Evolutionary conservation across 1,140 invertebrate species (phyloP).

Genomic region (Calosoma granatense): DNA sequence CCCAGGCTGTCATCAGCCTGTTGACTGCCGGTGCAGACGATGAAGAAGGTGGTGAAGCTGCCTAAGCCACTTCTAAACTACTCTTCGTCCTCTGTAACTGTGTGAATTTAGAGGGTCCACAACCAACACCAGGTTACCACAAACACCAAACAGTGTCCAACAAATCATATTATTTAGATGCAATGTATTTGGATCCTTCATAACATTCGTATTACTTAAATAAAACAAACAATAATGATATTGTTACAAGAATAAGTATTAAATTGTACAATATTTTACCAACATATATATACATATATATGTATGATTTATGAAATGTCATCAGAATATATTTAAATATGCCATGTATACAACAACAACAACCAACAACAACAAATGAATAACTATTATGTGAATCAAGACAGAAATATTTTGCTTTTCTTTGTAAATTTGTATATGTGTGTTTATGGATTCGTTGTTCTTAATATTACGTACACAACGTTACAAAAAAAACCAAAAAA

Average conservation of each 20-base stretch:
- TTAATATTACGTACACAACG: too few species aligned
- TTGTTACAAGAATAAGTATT: not conserved
- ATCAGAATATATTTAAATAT: not conserved
- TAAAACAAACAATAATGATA: not conserved
- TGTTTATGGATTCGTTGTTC: not conserved
- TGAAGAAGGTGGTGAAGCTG: constrained; percentile 54
- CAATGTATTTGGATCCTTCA: not conserved
- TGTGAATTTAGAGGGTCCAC: too few species aligned
- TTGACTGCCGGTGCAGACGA: constrained; percentile 74
- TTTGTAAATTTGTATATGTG: not conserved
- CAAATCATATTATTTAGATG: too few species aligned
- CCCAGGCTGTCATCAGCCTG: constrained; percentile 74
- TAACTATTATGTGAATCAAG: not conserved
- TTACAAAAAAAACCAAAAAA: too few species aligned
- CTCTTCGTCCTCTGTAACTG: too few species aligned
- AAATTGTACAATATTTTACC: too few species aligned
- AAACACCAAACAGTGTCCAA: not conserved
- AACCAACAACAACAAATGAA: not conserved
- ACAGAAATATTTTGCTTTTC: not conserved
- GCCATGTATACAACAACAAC: not conserved
- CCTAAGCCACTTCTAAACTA: constrained; percentile 33
- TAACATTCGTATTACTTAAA: not conserved
- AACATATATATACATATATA: too few species aligned
- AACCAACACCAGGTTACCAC: not conserved
- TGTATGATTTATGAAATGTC: too few species aligned